These are phyloP conservation scores for Dendrolimus houi DNA, from an alignment of 2,888 invertebrate genomes.

Conservation along the genomic window DNA sequence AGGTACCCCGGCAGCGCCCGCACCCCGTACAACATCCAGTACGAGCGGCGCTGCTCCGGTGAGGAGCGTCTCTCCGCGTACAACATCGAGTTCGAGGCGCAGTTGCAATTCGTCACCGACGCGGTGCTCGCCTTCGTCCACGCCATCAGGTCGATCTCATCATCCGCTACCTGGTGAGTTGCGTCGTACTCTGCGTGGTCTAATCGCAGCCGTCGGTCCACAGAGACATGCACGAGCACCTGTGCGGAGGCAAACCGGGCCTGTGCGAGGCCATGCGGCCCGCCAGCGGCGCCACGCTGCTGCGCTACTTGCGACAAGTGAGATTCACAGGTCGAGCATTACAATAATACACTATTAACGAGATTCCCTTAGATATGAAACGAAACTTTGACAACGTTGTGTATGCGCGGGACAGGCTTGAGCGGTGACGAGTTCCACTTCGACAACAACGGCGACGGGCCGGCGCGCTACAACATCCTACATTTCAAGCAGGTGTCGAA, in stretches of 20 bases:
- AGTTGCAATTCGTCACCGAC: conserved; percentile 96
- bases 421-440: conserved; percentile 94
- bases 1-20: conserved; percentile 86
- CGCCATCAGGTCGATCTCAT: conserved; percentile 80
- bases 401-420: conserved; percentile 77
- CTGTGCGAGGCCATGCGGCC: conserved; percentile 93
- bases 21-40: conserved; percentile 88
- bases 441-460: conserved; percentile 92
- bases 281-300: conserved; percentile 89
- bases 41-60: conserved; percentile 83
- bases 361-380: neutral
- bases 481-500: conserved; percentile 90
- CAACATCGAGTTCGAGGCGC: conserved; percentile 91
- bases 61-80: conserved; percentile 83
- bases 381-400: neutral
- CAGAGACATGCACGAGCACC: conserved; percentile 90
- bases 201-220: neutral
- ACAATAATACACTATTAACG: no score
- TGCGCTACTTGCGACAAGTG: conserved; percentile 90
- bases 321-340: conserved; percentile 74
- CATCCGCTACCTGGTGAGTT: neutral
- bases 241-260: conserved; percentile 85
- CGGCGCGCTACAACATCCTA: conserved; percentile 95
- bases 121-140: conserved; percentile 96
- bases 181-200: no score